A percentile compares a stretch with the other conserved stretches of the same genome.
Conservation (phyloP, 2,888 invertebrate genomes). For the Andrena fulva region DNA sequence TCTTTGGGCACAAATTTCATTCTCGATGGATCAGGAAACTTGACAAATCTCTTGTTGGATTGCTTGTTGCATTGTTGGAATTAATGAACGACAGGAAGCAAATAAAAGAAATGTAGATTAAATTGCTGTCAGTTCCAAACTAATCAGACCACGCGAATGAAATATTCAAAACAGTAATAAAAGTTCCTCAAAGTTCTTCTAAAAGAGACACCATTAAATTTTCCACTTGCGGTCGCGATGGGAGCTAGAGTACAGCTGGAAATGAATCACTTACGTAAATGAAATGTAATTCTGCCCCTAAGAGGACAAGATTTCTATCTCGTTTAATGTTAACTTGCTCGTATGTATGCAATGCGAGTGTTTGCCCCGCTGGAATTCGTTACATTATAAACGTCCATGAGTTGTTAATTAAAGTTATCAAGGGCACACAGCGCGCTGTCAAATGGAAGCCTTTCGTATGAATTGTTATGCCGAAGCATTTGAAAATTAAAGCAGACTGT, state of each 20-base stretch:
- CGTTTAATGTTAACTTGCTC: slow-evolving; percentile 21
- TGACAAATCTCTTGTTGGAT: neutral
- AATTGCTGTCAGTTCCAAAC: no score
- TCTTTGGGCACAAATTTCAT: neutral
- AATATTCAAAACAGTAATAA: no score
- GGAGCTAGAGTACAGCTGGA: neutral
- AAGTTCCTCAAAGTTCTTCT: no score
- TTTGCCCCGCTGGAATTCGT: slow-evolving; percentile 2
- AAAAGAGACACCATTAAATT: no score
- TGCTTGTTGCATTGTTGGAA: neutral
- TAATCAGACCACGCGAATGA: no score
- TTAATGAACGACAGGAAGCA: neutral
- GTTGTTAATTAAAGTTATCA: no score
- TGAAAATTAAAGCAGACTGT: no score
- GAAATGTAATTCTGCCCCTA: slow-evolving; percentile 12
- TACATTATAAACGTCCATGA: neutral
- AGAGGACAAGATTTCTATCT: slow-evolving; percentile 27
- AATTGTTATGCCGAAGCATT: no score
- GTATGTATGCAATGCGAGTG: neutral
- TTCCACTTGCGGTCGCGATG: neutral
- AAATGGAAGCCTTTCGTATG: no score
- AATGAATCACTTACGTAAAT: slow-evolving; percentile 17
- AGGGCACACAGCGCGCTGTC: no score
- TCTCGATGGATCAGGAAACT: neutral
- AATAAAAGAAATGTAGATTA: neutral